Base-by-base conservation (phyloP, 2,888 invertebrate species). In the Lissonota sp. region DNA sequence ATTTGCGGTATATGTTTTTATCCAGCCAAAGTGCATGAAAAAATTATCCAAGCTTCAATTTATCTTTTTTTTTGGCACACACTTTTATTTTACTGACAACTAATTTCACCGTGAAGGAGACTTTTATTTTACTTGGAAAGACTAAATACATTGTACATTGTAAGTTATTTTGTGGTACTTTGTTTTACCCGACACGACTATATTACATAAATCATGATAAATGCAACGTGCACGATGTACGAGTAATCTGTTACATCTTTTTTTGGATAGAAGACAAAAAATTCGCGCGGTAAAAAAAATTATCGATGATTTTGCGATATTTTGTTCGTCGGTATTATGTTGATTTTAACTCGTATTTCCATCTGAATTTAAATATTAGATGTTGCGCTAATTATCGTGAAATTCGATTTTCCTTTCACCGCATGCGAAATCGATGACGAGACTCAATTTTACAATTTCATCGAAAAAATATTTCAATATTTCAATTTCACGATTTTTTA, bases 371-470 rank as follows among this genome's bases (percentile, higher is more conserved):
- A 14, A 53, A 53, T 6, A 53, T 3, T 5, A 5, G 51, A 51
- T n/a, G n/a, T n/a, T n/a, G n/a, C n/a, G n/a, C 6, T 51, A 51
- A 51, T 51, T 51, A 14, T 0, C 14, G 51, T 14, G 12, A 51
- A 51, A 53, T 53, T 53, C 14, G 12, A 53, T 53, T 53, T 12
- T 53, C 14, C 26, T 12, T 53, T 53, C 53, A 7, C 53, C 44
- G 62, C 10, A 42, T n/a, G 7, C 12, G 51, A 53, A 5, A 66
- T 66, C 66, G 51, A 26, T 51, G 53, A 66, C 12, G 66, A 53
- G 53, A 66, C 66, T 66, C 51, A 26, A 26, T 26, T 26, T 26
- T 2, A 26, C 26, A 26, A 26, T 3, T 26, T 26, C 26, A 26
- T 26, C 26, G 26, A 26, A 26, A 26, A 26, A 2, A 26, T 26